phyloP scores from a whole-genome alignment of 1,140 invertebrate genomes.

The Drosophila neocordata region DNA sequence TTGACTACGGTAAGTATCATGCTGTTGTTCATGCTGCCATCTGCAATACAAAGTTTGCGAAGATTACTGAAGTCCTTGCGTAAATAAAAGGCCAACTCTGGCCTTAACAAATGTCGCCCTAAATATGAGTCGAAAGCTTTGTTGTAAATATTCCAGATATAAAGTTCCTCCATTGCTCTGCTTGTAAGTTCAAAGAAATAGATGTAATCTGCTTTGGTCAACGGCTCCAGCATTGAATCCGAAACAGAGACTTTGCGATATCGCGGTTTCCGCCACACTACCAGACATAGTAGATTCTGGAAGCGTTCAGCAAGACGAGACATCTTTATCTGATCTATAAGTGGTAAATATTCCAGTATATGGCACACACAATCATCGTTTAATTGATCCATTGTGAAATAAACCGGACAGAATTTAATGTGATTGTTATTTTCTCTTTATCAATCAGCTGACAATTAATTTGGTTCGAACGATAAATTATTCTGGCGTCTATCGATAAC shows the following conservation, averaged over 20 bases:
- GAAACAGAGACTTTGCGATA: conserved; percentile 58
- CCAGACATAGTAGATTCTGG: conserved; percentile 44
- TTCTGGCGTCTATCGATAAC: not conserved
- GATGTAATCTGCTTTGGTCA: conserved; percentile 66
- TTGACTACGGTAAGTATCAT: conserved; percentile 61
- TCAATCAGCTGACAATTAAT: not conserved
- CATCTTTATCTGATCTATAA: conserved; percentile 68
- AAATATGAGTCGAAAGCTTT: conserved; percentile 66
- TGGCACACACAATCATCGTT: conserved; percentile 72
- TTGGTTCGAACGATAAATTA: not conserved
- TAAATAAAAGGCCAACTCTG: conserved; percentile 68
- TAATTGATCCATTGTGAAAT: conserved; percentile 48
- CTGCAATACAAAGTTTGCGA: conserved; percentile 55
- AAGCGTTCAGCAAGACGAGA: conserved; percentile 52
- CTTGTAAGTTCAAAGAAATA: conserved; percentile 66
- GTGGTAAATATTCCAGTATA: conserved; percentile 61
- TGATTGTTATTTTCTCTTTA: not conserved
- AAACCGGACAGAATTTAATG: conserved; percentile 6
- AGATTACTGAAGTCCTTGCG: conserved; percentile 52
- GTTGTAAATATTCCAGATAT: conserved; percentile 58
- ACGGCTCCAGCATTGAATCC: conserved; percentile 46
- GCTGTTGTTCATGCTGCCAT: conserved; percentile 64
- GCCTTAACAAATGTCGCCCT: conserved; percentile 60
- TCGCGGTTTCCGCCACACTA: conserved; percentile 59
- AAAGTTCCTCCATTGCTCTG: conserved; percentile 58